Base-by-base conservation (phyloP, 2,797 vertebrate species). In the Sebastes aleutianus region DNA sequence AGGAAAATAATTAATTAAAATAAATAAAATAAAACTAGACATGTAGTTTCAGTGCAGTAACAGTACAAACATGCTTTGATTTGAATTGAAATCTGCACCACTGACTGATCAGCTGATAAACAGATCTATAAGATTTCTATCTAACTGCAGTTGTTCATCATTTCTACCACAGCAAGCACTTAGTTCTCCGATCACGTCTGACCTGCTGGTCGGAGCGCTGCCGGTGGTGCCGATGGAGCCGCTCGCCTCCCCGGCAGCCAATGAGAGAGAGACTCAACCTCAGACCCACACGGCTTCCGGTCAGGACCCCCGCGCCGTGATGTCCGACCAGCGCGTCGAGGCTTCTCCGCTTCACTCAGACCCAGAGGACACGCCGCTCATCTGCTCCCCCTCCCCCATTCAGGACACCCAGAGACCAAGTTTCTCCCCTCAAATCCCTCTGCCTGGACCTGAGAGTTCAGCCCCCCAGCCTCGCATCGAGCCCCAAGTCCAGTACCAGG, bases 141-240 rank as follows among this genome's bases (percentile, higher is more conserved):
- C 20, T 34, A 26, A 62, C 26, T 36, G 29, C 34, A 32, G 12
- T 82, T 65, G 26, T 72, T 71, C 24, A 26, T 79, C 1, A 1
- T 73, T 70, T 85, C 61, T 8, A 7, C 59, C 34, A 68, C 93
- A 96, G 95, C 91, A 94, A 92, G 87, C 91, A 77, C 92, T 94
- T 82, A 90, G 83, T 76, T 90, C 92, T 50, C 92, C 92, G 4
- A 16, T 93, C 24, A 32, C 92, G 0, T 88, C 92, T 4, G 93
- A 96, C 0, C 20, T 92, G 69, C 27, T 95, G 87, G 87, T 78
- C 12, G 90, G 82, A 74, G 80, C 83, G 2, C 81, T 93, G 74
- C 92, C 93, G 1, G 87, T 79, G 80, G 89, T 85, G 39, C 90
- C 91, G 5, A 34, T 90, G 83, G 93, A 94, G 74, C 67, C 90